Base-by-base conservation (phyloP, 2,113 vertebrate species). In the Prionailurus bengalensis region DNA sequence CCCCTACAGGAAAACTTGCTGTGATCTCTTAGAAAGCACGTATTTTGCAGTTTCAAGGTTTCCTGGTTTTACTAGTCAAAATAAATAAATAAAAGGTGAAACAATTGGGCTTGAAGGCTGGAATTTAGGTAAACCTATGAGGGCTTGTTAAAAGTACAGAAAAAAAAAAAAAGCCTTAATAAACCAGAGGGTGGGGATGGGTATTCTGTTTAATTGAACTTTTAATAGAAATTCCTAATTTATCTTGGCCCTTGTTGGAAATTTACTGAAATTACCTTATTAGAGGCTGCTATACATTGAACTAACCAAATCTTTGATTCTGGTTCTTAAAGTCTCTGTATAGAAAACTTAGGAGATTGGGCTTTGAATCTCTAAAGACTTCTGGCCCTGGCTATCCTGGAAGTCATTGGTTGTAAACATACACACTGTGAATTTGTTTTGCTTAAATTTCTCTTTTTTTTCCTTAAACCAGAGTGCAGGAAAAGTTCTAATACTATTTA, bases 1-100 rank as follows among this genome's bases (percentile, higher is more conserved):
- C 90, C 36, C 53, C 89, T 82, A 81, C 12, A 97, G 84, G 91
- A 97, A 66, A 97, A 68, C 74, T 97, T 95, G 15, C 45, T 88
- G 71, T 31, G 36, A 93, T n/a, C 16, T 94, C 86, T 96, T 51
- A 96, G 66, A 42, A 97, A 98, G 97, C 65, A 53, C 3, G 0
- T 94, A 84, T 91, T 97, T 81, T 95, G 33, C 71, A 73, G 9
- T 94, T 95, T 90, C 39, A 94, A 33, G 85, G 7, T 95, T 95
- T 94, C 23, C 73, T 91, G 55, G 42, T 94, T 95, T 83, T 76
- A 74, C 78, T 51, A 65, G 31, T 85, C 12, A 42, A 58, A 86
- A 42, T 74, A 16, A 29, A 39, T 71, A 82, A 83, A 83, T 31
- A 33, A 81, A 76, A 84, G 33, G 71, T 94, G 27, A 78, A 96